Conservation (phyloP, 37 sponge, comb jelly and placozoan genomes). For the Eunapius fragilis region DNA sequence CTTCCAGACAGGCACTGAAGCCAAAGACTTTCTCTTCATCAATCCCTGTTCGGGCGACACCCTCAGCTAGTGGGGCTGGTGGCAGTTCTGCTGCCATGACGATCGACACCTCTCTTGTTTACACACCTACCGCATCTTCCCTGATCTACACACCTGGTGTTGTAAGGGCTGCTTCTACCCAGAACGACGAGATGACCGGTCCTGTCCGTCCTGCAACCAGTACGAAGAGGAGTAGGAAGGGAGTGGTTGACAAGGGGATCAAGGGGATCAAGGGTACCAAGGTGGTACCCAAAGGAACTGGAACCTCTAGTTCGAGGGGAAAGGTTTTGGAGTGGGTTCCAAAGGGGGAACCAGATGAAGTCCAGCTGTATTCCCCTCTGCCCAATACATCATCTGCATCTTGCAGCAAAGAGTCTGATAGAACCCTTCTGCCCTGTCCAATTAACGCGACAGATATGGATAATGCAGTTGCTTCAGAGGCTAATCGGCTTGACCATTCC, state of each 20-base stretch:
- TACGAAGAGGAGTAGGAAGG: background rate
- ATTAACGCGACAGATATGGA: background rate
- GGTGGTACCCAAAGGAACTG: background rate
- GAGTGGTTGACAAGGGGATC: background rate
- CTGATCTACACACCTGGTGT: background rate
- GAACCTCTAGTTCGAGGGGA: background rate
- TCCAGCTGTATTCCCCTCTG: background rate
- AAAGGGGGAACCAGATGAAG: background rate
- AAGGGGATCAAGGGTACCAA: background rate
- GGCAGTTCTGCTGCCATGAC: background rate
- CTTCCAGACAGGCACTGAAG: slow-evolving; percentile 2
- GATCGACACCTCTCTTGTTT: background rate
- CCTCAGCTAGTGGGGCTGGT: background rate
- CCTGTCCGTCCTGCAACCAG: too few relatives aligned
- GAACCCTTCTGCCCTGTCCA: background rate
- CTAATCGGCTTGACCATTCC: background rate
- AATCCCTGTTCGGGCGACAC: background rate
- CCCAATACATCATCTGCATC: background rate
- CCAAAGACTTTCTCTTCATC: background rate
- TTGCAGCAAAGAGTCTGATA: background rate
- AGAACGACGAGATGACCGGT: background rate
- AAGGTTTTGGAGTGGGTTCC: background rate
- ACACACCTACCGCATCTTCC: background rate
- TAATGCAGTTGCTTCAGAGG: background rate
- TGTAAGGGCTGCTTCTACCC: background rate